phyloP scores from a whole-genome alignment of 1,140 invertebrate genomes.

The Eubasilissa regina region DNA sequence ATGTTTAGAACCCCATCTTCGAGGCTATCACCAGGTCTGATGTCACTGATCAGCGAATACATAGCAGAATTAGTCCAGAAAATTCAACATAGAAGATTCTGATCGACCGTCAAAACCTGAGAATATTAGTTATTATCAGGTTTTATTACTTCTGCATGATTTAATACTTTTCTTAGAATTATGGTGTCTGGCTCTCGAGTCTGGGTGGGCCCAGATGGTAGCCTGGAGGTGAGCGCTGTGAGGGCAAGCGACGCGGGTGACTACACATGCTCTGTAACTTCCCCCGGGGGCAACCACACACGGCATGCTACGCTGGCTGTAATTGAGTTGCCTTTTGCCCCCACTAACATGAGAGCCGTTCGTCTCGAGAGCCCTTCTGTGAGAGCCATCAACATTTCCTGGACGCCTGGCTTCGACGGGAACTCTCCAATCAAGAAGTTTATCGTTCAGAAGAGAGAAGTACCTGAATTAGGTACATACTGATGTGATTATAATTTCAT shows the following conservation, averaged over 20 bases:
- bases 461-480: conserved; percentile 83
- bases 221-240: conserved; percentile 85
- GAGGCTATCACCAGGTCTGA: too few relatives aligned
- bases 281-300: conserved; percentile 93
- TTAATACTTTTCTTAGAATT: conserved; percentile 67
- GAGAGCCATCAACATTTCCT: conserved; percentile 90
- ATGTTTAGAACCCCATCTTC: too few relatives aligned
- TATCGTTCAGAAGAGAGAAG: conserved; percentile 92
- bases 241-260: conserved; percentile 87
- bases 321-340: conserved; percentile 94
- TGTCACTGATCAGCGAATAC: too few relatives aligned
- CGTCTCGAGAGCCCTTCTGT: conserved; percentile 76
- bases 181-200: conserved; percentile 81
- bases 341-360: conserved; percentile 86
- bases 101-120: too few relatives aligned
- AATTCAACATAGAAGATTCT: background rate
- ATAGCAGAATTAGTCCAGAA: too few relatives aligned
- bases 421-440: conserved; percentile 96
- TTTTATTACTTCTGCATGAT: conserved; percentile 16
- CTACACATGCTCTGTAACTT: conserved; percentile 88
- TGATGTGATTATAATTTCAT: background rate
- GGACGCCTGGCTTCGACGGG: conserved; percentile 97
- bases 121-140: too few relatives aligned
- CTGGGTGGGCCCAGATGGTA: conserved; percentile 82
- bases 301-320: conserved; percentile 87